Evolutionary conservation across 2,113 vertebrate species (phyloP), one percentile per base, ranked within the genome.

Genomic region (Sorex fumeus): DNA sequence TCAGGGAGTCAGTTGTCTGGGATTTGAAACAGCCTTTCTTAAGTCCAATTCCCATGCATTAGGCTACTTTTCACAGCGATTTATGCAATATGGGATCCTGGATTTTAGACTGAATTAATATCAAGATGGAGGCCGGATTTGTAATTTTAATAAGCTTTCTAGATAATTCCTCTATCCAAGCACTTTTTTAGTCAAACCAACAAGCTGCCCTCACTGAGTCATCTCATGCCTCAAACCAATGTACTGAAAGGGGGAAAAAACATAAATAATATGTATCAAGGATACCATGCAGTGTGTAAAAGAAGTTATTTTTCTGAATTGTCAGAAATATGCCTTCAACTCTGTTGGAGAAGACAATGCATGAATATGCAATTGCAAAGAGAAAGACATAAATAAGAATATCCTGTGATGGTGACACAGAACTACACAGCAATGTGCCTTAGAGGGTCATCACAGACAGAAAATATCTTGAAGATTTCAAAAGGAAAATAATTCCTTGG

Each of bases 241-340:
- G n/a, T 77, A 12, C 45, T 70, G 11, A 80, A 64, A 36, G 28
- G 7, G 75, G 47, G 47, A 36, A 71, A 6, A n/a, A 66, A 75
- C 23, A 62, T 32, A 74, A 53, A 7, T 30, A 62, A 19, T 60
- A 60, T 60, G 57, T 60, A 60, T 23, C 19, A 60, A 69, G 70
- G 40, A 60, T 1, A 83, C 18, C 3, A 0, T 21, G 8, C 50
- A 45, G 6, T 89, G 40, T 74, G 9, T 53, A 88, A 77, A 85
- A 86, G 1, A 85, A 79, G 76, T 36, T 75, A 87, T 85, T 86
- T 85, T 89, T 69, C 53, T 82, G 34, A 80, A 77, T 64, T 71
- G 7, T 80, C 40, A 90, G 69, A 93, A 79, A 76, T 62, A 57
- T 25, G 7, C 75, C 66, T 88, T 90, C 45, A 66, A 50, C 23